phyloP scores from a whole-genome alignment of 1,140 invertebrate species.

The Nylanderia fulva region DNA sequence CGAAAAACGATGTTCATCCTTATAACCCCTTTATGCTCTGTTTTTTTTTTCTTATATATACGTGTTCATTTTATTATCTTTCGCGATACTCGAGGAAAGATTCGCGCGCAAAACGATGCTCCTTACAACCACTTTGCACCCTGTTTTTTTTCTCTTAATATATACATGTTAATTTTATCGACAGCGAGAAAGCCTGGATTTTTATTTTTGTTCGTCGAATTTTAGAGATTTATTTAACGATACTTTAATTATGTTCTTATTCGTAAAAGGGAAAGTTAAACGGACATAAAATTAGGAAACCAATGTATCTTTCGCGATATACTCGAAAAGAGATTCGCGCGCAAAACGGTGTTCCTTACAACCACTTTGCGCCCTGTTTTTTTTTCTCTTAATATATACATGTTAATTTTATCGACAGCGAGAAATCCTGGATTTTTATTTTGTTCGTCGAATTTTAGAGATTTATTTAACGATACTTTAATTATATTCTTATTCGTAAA shows the following conservation, averaged over 20 bases:
- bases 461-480: not conserved
- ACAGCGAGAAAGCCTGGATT: not conserved
- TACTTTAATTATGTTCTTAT: not conserved
- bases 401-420: conserved; percentile 40
- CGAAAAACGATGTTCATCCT: conserved; percentile 16
- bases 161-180: conserved; percentile 56
- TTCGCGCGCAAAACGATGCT: conserved; percentile 20
- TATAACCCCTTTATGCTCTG: not conserved
- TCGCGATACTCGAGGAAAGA: too few species aligned
- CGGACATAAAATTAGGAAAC: conserved; percentile 1
- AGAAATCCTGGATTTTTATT: not conserved
- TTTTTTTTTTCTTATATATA: conserved; percentile 6
- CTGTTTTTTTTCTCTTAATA: not conserved
- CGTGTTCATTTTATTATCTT: conserved; percentile 58
- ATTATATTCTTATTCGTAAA: not conserved
- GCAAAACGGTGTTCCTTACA: too few species aligned
- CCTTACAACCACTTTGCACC: not conserved
- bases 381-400: conserved; percentile 25
- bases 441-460: not conserved
- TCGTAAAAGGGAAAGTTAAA: conserved; percentile 16
- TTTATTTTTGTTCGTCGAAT: not conserved
- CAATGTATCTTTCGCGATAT: too few species aligned
- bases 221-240: not conserved
- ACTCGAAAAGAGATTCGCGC: too few species aligned
- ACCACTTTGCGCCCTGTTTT: too few species aligned